These are phyloP conservation scores for Drosophila monieri DNA, from an alignment of 2,888 invertebrate genomes.

Conservation along the genomic window DNA sequence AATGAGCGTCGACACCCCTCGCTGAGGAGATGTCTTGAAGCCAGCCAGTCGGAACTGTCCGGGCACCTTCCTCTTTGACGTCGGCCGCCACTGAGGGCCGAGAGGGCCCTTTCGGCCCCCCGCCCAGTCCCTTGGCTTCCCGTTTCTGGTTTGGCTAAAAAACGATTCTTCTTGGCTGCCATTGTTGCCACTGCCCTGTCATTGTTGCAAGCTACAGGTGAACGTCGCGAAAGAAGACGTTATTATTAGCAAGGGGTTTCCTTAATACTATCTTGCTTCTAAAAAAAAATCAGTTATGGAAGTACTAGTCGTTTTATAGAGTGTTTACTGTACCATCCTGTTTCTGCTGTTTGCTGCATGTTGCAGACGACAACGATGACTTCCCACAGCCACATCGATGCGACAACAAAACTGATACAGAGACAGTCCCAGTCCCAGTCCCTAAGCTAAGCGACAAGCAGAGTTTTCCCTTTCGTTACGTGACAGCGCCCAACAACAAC, in stretches of 20 bases:
- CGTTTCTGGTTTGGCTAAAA: slow-evolving; percentile 46
- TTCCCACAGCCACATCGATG: slow-evolving; percentile 68
- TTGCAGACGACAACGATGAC: slow-evolving; percentile 58
- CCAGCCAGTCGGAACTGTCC: slow-evolving; percentile 63
- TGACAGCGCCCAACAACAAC: slow-evolving; percentile 67
- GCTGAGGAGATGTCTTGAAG: slow-evolving; percentile 56
- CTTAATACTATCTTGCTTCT: too few relatives aligned
- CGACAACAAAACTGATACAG: slow-evolving; percentile 39
- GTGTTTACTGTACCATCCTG: slow-evolving; percentile 1
- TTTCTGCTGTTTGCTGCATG: slow-evolving; percentile 23
- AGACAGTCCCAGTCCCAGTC: slow-evolving; percentile 22
- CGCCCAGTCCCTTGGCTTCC: neutral
- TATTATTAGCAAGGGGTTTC: neutral
- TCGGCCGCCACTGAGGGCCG: slow-evolving; percentile 5
- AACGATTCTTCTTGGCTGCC: slow-evolving; percentile 41
- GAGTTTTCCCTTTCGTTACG: slow-evolving; percentile 75
- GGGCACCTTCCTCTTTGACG: too few relatives aligned
- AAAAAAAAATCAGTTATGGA: too few relatives aligned
- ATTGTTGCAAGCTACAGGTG: slow-evolving; percentile 59
- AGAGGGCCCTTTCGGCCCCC: neutral
- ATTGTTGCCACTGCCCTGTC: slow-evolving; percentile 58
- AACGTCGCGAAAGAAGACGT: neutral
- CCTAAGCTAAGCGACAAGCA: slow-evolving; percentile 33
- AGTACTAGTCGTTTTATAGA: neutral
- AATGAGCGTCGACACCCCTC: slow-evolving; percentile 45